A percentile compares a stretch with the other conserved stretches of the same genome.
Evolutionary conservation across 2,888 invertebrate species (phyloP).

Genomic region (Catonia carolina): DNA sequence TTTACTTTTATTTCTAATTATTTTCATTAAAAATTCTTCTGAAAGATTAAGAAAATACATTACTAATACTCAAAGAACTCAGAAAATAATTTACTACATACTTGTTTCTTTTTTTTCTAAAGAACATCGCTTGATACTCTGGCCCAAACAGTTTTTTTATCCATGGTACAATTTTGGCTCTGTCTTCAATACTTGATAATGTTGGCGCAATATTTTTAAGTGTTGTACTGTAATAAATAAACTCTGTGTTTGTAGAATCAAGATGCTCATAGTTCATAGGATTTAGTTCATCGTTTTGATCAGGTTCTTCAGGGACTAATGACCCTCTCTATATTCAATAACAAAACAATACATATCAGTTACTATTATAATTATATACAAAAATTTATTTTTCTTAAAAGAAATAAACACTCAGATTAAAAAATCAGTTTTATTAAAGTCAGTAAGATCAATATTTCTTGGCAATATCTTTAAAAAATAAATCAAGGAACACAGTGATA

Average conservation of each 20-base stretch:
- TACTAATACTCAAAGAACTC: too few relatives aligned
- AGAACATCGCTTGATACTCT: slow-evolving; percentile 45
- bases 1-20: too few relatives aligned
- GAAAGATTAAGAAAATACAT: too few relatives aligned
- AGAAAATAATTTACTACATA: neutral
- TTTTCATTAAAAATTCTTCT: too few relatives aligned
- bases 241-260: slow-evolving; percentile 46
- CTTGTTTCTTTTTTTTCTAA: slow-evolving; percentile 47
- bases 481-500: too few relatives aligned
- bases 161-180: slow-evolving; percentile 44
- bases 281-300: neutral
- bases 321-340: neutral
- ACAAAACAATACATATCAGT: too few relatives aligned
- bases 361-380: too few relatives aligned
- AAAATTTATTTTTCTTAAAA: too few relatives aligned
- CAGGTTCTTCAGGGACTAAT: neutral
- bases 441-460: too few relatives aligned
- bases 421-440: too few relatives aligned
- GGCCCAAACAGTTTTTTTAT: slow-evolving; percentile 46
- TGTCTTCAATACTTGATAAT: slow-evolving; percentile 41
- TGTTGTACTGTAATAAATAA: slow-evolving; percentile 46
- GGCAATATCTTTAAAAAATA: too few relatives aligned
- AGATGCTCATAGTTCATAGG: slow-evolving; percentile 3
- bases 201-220: slow-evolving; percentile 43
- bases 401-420: too few relatives aligned